phyloP scores from a whole-genome alignment of 2,113 vertebrate genomes.

The Pedetes capensis region DNA sequence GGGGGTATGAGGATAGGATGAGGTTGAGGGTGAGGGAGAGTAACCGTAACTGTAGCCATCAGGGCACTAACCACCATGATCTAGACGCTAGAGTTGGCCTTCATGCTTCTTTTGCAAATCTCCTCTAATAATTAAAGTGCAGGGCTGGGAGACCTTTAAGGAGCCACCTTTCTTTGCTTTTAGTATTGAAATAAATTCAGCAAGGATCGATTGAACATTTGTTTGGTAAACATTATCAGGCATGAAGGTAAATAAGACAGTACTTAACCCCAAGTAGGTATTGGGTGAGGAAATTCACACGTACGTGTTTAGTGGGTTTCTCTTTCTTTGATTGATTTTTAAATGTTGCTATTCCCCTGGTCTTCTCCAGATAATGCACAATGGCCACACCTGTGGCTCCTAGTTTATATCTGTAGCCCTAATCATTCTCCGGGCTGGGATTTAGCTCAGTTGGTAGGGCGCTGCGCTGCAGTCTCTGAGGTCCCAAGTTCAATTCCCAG shows the following conservation, averaged over 20 bases:
- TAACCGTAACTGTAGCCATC: background rate
- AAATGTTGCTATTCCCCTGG: background rate
- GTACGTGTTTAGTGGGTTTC: background rate
- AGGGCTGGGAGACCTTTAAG: background rate
- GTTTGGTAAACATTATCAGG: background rate
- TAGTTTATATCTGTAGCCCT: background rate
- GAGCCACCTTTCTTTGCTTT: background rate
- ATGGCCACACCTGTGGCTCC: background rate
- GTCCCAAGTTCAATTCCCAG: too few relatives aligned
- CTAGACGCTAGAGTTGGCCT: background rate
- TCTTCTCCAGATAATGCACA: background rate
- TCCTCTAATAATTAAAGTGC: background rate
- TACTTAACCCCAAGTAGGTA: background rate
- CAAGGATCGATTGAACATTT: background rate
- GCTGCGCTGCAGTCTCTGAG: too few relatives aligned
- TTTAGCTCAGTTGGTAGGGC: too few relatives aligned
- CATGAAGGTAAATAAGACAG: background rate
- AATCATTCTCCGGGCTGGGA: background rate
- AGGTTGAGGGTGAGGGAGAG: too few relatives aligned
- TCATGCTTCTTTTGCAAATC: background rate
- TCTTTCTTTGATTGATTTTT: background rate
- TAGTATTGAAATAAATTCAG: slow-evolving; percentile 6
- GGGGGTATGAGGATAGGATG: background rate
- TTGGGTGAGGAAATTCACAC: background rate
- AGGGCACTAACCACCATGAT: background rate